Evolutionary conservation across 2,113 vertebrate species (phyloP).

Genomic region (Asarcornis scutulata): DNA sequence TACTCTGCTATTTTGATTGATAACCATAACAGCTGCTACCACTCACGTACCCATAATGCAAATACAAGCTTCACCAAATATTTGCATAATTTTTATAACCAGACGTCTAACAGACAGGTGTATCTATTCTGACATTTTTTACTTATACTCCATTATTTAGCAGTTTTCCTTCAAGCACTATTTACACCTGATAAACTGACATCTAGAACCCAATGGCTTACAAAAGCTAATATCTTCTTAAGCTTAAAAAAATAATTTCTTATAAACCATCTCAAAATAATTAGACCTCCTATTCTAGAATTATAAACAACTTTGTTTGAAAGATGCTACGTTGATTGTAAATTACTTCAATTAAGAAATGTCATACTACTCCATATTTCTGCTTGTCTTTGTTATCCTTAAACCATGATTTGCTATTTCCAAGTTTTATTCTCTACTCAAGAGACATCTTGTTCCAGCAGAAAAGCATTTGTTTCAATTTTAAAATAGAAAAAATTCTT

Average conservation of each 20-base stretch:
- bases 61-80: background rate
- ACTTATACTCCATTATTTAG: slow-evolving; percentile 15
- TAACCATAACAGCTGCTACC: background rate
- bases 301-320: background rate
- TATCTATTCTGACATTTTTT: background rate
- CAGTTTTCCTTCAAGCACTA: background rate
- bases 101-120: background rate
- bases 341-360: background rate
- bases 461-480: background rate
- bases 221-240: background rate
- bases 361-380: background rate
- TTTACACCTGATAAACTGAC: background rate
- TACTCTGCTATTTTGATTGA: background rate
- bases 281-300: background rate
- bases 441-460: background rate
- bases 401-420: background rate
- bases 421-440: background rate
- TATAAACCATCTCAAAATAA: background rate
- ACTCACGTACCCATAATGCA: background rate
- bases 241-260: background rate
- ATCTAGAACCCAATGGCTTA: background rate
- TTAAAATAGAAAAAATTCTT: background rate
- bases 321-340: background rate
- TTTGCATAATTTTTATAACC: slow-evolving; percentile 38
- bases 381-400: background rate